Percentiles rank a stretch among this genome's conserved stretches.
phyloP scores from a whole-genome alignment of 2,797 vertebrate species.

The Spheniscus humboldti region DNA sequence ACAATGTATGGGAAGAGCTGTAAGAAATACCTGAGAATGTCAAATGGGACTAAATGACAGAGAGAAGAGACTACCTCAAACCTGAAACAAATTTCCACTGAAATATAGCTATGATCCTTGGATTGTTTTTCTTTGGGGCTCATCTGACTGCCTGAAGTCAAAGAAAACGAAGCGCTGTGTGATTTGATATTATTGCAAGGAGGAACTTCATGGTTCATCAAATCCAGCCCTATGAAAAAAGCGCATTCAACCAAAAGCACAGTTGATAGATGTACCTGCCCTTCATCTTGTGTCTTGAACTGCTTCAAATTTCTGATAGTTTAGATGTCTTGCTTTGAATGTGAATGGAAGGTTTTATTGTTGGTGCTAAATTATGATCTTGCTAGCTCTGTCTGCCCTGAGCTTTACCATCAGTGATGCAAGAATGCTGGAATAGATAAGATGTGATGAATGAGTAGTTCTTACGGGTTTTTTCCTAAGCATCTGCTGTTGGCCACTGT shows the following conservation, averaged over 20 bases:
- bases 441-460: background rate
- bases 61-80: background rate
- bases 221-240: background rate
- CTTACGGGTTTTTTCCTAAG: background rate
- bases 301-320: background rate
- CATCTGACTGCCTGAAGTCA: constrained; percentile 1
- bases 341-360: constrained; percentile 5
- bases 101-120: background rate
- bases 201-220: constrained; percentile 44
- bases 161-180: background rate
- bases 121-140: constrained; percentile 22
- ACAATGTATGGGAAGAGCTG: background rate
- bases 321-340: constrained; percentile 22
- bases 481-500: background rate
- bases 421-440: constrained; percentile 6
- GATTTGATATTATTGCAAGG: background rate
- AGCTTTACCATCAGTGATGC: background rate
- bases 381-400: background rate
- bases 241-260: background rate
- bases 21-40: background rate
- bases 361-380: constrained; percentile 1
- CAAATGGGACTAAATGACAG: background rate
- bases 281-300: constrained; percentile 10
- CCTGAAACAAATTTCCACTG: background rate
- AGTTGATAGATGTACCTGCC: constrained; percentile 20